Evolutionary conservation across 2,888 invertebrate species (phyloP), one percentile per base, ranked within the genome.

Genomic region (Trachelus stipa): DNA sequence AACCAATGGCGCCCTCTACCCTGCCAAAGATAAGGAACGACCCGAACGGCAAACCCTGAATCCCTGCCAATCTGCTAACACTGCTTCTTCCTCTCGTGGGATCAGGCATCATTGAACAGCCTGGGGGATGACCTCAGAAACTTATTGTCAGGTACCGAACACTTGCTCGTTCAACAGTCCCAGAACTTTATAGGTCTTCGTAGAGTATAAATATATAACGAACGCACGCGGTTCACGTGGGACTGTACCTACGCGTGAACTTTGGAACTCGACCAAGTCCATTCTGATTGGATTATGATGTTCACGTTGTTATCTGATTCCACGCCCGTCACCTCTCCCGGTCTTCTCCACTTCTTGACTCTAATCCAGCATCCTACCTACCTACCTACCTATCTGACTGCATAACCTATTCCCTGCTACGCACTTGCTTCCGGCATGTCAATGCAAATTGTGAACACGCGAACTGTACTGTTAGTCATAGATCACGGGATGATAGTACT

Each of bases 241-340:
- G 23, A 56, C 9, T 56, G 56, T 23, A 23, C 23, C 56, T 56
- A 23, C 23, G 56, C 56, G 56, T 56, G 56, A 56, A 56, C 56
- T 56, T 56, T 56, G 56, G 56, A 56, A 56, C 56, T 56, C 23
- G 56, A 56, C 56, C 23, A 23, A 23, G 56, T 23, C 23, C 23
- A 56, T 79, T 79, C 79, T 77, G 76, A 77, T 78, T 77, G 77
- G 83, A 85, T 85, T 85, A 84, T 83, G 83, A 83, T 80, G 84
- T 82, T 77, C 73, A 71, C 30, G 68, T 77, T 69, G 73, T 83
- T 84, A 86, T 86, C 86, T 78, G 86, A 84, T 84, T 69, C 73
- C 77, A 79, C 74, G 83, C 78, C 80, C 79, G 79, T 85, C 82
- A 81, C 80, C 76, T 79, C 68, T 23, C 23, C 56, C 73, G 74